Conservation (phyloP, 2,888 invertebrate genomes). For the Drepanosiphum platanoidis region DNA sequence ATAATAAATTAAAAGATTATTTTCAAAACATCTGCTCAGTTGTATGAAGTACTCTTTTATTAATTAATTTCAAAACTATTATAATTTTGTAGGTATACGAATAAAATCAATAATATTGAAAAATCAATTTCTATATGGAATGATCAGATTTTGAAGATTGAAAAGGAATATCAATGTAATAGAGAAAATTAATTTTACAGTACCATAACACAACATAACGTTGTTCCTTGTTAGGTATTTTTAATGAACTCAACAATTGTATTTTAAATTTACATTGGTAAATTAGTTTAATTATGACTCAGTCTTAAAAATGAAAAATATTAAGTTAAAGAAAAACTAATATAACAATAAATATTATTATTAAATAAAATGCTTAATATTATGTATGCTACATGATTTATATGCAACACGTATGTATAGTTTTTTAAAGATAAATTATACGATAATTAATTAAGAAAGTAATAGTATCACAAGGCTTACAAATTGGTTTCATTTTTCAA, state of each 20-base stretch:
- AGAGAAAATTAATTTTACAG: not conserved
- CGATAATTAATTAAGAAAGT: not conserved
- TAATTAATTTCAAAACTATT: not conserved
- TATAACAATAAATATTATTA: no score
- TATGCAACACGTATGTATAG: no score
- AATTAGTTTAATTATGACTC: not conserved
- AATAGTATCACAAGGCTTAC: conserved; percentile 2
- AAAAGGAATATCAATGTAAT: not conserved
- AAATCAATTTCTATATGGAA: conserved; percentile 1
- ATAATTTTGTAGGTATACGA: not conserved
- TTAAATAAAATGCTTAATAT: not conserved
- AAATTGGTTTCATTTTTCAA: not conserved
- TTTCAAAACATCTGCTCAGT: no score
- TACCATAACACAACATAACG: not conserved
- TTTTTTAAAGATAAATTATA: conserved; percentile 2
- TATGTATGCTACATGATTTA: no score
- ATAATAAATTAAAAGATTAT: no score
- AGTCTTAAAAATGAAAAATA: conserved; percentile 16
- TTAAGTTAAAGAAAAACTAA: no score
- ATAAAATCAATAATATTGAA: not conserved
- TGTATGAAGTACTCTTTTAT: not conserved
- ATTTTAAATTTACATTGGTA: conserved; percentile 5
- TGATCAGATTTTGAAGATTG: not conserved
- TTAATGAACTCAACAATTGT: not conserved
- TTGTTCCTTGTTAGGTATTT: conserved; percentile 4